Percentiles rank a stretch among this genome's conserved stretches.
phyloP scores from a whole-genome alignment of 2,797 vertebrate species.

The Enteromius mattozi region DNA sequence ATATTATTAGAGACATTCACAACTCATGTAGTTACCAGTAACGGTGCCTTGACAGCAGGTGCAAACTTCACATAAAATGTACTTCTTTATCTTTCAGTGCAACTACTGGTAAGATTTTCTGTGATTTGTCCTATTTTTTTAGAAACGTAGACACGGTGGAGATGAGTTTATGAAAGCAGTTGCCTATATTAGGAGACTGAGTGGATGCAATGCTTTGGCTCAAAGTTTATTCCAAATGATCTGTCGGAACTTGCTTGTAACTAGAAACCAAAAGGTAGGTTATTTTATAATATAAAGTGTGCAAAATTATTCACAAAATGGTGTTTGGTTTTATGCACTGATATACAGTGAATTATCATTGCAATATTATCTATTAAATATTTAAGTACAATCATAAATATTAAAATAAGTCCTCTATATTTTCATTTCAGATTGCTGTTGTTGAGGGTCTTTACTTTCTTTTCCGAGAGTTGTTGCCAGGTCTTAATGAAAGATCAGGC shows the following conservation, averaged over 20 bases:
- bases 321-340: background rate
- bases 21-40: background rate
- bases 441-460: constrained; percentile 71
- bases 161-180: constrained; percentile 51
- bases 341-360: background rate
- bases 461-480: constrained; percentile 70
- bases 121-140: background rate
- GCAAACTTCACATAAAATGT: background rate
- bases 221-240: constrained; percentile 71
- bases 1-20: background rate
- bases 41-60: background rate
- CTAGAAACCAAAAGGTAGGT: constrained; percentile 67
- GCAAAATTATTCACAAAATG: background rate
- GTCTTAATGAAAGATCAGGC: constrained; percentile 36
- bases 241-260: constrained; percentile 52
- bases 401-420: background rate
- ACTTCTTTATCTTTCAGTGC: background rate
- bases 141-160: background rate
- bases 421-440: constrained; percentile 67
- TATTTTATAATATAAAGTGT: background rate
- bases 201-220: constrained; percentile 68
- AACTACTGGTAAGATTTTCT: background rate
- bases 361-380: background rate
- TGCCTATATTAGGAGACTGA: constrained; percentile 63
- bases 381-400: background rate